A percentile compares a stretch with the other conserved stretches of the same genome.
These are phyloP conservation scores for Trichonephila inaurata DNA, from an alignment of 1,140 invertebrate genomes.

Conservation along the genomic window DNA sequence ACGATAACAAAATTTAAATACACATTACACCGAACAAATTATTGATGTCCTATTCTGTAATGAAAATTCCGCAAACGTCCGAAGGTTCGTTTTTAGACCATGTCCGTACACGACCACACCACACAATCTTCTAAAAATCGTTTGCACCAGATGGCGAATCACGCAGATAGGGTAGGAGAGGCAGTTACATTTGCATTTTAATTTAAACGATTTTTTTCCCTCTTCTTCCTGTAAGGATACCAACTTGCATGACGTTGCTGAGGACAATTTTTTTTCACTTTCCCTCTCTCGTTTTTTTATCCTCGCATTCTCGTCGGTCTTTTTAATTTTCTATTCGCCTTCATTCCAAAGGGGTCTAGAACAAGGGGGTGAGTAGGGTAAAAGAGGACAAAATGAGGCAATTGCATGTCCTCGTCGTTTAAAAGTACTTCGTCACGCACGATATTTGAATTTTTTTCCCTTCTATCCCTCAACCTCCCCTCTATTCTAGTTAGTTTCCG, in stretches of 20 bases:
- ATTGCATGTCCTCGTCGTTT: conserved; percentile 63
- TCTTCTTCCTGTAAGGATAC: neutral
- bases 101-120: neutral
- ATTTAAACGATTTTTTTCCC: conserved; percentile 56
- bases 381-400: conserved; percentile 37
- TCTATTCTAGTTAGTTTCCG: conserved; percentile 12
- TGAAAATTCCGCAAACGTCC: conserved; percentile 43
- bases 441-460: conserved; percentile 20
- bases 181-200: conserved; percentile 71
- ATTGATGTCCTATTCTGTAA: neutral
- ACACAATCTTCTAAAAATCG: conserved; percentile 28
- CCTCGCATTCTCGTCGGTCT: conserved; percentile 13
- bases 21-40: neutral
- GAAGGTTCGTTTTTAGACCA: neutral
- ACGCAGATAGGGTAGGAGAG: neutral
- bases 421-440: conserved; percentile 56
- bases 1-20: neutral
- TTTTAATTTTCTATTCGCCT: conserved; percentile 51
- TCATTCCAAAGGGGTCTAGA: neutral
- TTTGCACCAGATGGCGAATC: conserved; percentile 59
- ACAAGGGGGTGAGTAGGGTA: neutral
- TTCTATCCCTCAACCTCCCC: neutral
- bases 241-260: conserved; percentile 32
- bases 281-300: neutral
- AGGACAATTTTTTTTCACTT: conserved; percentile 39